Base-by-base conservation (phyloP, 2,797 vertebrate species). In the Eulemur rubriventer region DNA sequence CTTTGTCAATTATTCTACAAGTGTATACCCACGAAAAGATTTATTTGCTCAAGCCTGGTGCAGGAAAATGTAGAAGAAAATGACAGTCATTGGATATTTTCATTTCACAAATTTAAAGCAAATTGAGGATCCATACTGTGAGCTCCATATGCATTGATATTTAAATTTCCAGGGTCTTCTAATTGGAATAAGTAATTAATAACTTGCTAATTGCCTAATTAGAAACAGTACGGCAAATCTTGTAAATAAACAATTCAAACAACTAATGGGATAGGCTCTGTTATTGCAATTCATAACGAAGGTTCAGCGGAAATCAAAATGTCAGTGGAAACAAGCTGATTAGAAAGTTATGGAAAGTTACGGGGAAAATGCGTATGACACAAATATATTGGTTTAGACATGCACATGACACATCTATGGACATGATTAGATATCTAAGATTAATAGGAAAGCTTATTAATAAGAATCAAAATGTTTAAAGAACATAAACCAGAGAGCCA, bases 291-390 rank as follows among this genome's bases (percentile, higher is more conserved):
- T 48, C 94, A 78, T 20, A 81, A 10, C 3, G 8, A 48, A 98
- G 91, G n/a, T 4, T 1, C 52, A 80, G n/a, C 17, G 3, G 48
- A 52, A 90, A 69, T 78, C 50, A 95, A 92, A 89, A 88, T 73
- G 43, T 10, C 55, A 41, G 76, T 48, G 4, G 35, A 72, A 55
- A 93, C 69, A 96, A 92, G 52, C 50, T 69, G 43, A 90, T 98
- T 97, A 98, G 97, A 87, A 93, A 92, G 38, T 55, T 43, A 92
- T 35, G 50, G 57, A 33, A 95, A 93, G 46, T 52, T 43, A 91
- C 30, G 50, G 57, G 78, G 80, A 97, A 91, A 28, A 95, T 48
- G 43, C 13, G 65, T 0, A 30, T 5, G 50, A 83, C 73, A 76
- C 46, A 67, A 89, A 81, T 7, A 12, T 8, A 22, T 4, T 0